phyloP scores from a whole-genome alignment of 2,797 vertebrate genomes.

The Mormyrus proboscirostris region DNA sequence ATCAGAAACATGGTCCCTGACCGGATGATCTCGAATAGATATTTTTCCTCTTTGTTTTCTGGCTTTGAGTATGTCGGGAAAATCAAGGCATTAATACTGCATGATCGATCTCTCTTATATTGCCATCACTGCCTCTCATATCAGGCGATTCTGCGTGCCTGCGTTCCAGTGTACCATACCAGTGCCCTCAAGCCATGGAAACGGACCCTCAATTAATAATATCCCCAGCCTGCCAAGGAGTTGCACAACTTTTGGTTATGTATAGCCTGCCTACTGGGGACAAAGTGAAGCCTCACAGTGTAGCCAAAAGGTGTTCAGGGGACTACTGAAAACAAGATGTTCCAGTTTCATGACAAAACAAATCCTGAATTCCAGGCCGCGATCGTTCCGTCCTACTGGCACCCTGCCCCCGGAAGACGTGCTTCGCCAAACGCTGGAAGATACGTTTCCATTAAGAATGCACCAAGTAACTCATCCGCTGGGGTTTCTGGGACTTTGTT shows the following conservation, averaged over 20 bases:
- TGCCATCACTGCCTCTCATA: neutral
- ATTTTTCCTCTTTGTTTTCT: neutral
- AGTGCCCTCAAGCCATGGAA: neutral
- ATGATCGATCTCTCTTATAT: neutral
- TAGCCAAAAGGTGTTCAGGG: neutral
- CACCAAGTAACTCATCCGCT: neutral
- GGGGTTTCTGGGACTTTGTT: neutral
- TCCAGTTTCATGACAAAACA: neutral
- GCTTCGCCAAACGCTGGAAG: neutral
- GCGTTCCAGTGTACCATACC: neutral
- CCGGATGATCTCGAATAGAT: neutral
- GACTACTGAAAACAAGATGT: neutral
- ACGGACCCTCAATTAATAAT: slow-evolving; percentile 12
- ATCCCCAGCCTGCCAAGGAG: neutral
- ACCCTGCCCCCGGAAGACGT: neutral
- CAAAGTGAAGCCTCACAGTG: neutral
- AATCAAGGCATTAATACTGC: neutral
- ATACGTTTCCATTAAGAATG: neutral
- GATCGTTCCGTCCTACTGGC: neutral
- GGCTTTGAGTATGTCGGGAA: neutral
- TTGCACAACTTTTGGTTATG: slow-evolving; percentile 6
- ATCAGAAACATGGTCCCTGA: neutral
- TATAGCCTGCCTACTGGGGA: neutral
- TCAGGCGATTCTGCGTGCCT: neutral
- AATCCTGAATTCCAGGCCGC: neutral